These are phyloP conservation scores for Drosophila fuyamai DNA, from an alignment of 1,140 invertebrate species.

Conservation along the genomic window DNA sequence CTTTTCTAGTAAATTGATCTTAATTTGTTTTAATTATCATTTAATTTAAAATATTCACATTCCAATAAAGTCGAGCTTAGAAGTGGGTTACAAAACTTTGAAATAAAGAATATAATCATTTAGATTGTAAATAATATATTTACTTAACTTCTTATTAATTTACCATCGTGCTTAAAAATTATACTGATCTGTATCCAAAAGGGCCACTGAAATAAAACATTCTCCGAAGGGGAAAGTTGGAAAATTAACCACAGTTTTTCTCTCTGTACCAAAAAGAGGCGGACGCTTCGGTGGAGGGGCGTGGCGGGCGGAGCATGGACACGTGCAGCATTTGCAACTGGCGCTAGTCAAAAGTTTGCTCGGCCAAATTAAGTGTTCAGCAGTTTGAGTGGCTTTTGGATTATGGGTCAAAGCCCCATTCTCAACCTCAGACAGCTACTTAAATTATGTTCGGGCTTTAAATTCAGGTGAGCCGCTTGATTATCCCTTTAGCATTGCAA, in stretches of 20 bases:
- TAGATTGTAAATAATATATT: too few species aligned
- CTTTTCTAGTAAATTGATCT: too few species aligned
- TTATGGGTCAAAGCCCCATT: conserved; percentile 37
- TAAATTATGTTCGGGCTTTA: conserved; percentile 42
- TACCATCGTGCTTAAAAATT: too few species aligned
- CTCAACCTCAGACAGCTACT: conserved; percentile 13
- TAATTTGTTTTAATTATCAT: too few species aligned
- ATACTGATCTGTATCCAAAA: too few species aligned
- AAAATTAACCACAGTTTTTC: neutral
- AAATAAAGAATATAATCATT: too few species aligned
- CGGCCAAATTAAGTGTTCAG: conserved; percentile 65
- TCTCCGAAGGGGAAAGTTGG: too few species aligned
- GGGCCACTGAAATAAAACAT: too few species aligned
- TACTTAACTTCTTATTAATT: too few species aligned
- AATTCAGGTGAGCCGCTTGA: conserved; percentile 18
- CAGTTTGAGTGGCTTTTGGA: conserved; percentile 52
- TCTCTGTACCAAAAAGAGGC: neutral
- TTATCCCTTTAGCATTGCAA: neutral
- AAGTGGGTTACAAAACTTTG: too few species aligned
- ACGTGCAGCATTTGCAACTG: conserved; percentile 60
- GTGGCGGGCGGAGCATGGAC: conserved; percentile 7
- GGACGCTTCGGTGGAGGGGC: neutral
- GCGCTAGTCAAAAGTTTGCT: conserved; percentile 59
- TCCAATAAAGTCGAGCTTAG: too few species aligned
- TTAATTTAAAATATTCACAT: too few species aligned